Evolutionary conservation across 2,797 vertebrate species (phyloP).

Genomic region (Mycteria americana): DNA sequence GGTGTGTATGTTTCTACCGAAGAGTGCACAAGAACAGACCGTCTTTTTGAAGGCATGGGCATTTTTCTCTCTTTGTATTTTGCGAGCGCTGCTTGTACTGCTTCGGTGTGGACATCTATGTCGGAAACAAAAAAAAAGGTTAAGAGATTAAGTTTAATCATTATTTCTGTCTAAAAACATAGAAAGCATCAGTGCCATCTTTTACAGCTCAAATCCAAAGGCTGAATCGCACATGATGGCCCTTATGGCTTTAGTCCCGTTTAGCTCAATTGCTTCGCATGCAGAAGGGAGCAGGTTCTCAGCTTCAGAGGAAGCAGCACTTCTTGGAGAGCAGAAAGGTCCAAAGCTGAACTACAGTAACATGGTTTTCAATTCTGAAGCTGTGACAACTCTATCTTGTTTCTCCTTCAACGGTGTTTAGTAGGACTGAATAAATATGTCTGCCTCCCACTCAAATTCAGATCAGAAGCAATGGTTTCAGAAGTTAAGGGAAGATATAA

Average conservation of each 20-base stretch:
- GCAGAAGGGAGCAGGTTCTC: not conserved
- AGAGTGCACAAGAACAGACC: constrained; percentile 89
- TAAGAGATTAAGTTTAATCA: not conserved
- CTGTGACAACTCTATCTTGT: not conserved
- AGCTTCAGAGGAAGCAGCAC: not conserved
- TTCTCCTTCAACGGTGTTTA: not conserved
- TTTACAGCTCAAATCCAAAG: not conserved
- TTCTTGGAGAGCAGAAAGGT: not conserved
- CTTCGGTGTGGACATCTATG: constrained; percentile 94
- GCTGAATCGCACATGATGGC: not conserved
- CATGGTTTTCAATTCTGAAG: not conserved
- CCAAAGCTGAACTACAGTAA: not conserved
- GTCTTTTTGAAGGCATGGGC: constrained; percentile 96
- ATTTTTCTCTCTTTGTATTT: constrained; percentile 96
- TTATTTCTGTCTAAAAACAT: not conserved
- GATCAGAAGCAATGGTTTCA: not conserved
- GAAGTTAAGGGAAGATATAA: not conserved
- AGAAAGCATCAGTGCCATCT: not conserved
- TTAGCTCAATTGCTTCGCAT: not conserved
- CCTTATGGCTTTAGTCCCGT: not conserved
- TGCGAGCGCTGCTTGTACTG: constrained; percentile 94
- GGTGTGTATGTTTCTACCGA: constrained; percentile 92
- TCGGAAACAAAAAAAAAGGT: not conserved
- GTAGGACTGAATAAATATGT: not conserved
- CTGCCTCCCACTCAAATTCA: not conserved